These are phyloP conservation scores for Anodontia alba DNA, from an alignment of 2,888 invertebrate genomes.

Conservation along the genomic window DNA sequence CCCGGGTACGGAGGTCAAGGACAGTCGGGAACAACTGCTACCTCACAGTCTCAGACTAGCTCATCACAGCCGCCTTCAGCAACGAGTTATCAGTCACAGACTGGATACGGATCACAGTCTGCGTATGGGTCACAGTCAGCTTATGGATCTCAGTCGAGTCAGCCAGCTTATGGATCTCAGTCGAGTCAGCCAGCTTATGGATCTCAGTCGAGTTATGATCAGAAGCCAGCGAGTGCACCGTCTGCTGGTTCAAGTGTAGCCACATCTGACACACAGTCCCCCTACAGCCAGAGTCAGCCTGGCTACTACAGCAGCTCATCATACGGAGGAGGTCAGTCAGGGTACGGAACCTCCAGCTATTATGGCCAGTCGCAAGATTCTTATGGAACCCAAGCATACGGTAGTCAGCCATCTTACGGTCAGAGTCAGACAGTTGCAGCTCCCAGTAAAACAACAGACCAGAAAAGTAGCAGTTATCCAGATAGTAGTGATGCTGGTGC, in stretches of 20 bases:
- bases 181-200: background rate
- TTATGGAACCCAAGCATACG: background rate
- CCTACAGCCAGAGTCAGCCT: background rate
- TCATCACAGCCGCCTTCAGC: background rate
- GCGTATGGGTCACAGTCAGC: background rate
- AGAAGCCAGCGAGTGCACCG: background rate
- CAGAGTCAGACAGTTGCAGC: background rate
- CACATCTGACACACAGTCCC: background rate
- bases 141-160: background rate
- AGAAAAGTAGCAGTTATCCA: background rate
- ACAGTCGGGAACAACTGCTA: background rate
- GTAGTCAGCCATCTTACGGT: background rate
- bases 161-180: background rate
- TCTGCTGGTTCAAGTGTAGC: background rate
- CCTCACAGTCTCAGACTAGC: background rate
- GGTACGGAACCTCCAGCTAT: background rate
- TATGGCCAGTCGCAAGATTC: background rate
- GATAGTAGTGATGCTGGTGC: background rate
- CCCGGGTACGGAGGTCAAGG: conserved; percentile 22
- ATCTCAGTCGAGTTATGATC: background rate
- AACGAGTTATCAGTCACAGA: background rate
- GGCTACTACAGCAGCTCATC: background rate
- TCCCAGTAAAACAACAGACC: background rate
- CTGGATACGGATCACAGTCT: conserved; percentile 1
- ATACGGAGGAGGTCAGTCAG: background rate